Percentiles rank a stretch among this genome's conserved stretches.
Conservation (phyloP, 2,888 invertebrate genomes). For the Troglohyphantes excavatus region DNA sequence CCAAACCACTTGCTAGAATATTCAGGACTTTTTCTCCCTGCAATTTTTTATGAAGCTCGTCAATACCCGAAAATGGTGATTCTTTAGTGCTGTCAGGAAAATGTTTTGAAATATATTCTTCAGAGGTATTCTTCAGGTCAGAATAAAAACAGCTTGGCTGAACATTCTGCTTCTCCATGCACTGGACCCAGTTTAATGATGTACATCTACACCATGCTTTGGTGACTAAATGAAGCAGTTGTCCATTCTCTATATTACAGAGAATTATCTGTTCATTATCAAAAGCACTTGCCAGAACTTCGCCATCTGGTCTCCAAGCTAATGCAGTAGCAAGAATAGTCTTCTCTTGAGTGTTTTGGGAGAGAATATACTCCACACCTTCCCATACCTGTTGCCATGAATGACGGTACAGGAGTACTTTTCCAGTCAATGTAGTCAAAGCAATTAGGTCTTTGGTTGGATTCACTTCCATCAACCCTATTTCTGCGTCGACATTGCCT, state of each 20-base stretch:
- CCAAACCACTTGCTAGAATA: background rate
- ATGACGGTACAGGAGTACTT: background rate
- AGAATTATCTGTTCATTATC: background rate
- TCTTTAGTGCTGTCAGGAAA: background rate
- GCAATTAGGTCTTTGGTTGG: background rate
- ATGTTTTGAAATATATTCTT: background rate
- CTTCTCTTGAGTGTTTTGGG: background rate
- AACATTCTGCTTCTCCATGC: background rate
- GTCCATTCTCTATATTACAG: background rate
- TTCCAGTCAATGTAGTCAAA: background rate
- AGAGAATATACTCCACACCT: too few relatives aligned
- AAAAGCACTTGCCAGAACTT: background rate
- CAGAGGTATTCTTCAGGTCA: too few relatives aligned
- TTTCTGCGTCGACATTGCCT: background rate
- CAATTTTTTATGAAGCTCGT: background rate
- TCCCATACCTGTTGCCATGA: background rate
- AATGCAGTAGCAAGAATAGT: background rate
- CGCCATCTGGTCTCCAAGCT: background rate
- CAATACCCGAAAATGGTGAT: background rate
- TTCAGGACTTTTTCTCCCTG: background rate
- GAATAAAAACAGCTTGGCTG: too few relatives aligned
- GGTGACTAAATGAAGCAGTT: background rate
- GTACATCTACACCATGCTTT: background rate
- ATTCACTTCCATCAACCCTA: background rate
- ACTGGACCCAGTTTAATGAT: background rate